phyloP scores from a whole-genome alignment of 2,888 invertebrate species.

The Neria commutata region DNA sequence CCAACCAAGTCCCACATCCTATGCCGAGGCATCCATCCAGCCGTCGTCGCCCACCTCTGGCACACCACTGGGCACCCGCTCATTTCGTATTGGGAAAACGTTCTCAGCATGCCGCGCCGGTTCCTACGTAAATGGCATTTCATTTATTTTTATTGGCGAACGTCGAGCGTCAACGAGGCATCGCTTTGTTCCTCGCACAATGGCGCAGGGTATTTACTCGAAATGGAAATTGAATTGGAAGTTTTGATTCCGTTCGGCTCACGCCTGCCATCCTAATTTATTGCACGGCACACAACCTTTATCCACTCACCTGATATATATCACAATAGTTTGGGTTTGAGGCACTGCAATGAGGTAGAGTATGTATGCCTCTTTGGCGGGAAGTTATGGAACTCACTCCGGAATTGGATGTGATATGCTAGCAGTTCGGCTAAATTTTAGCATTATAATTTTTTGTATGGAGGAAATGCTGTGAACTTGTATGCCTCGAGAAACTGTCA shows the following conservation, averaged over 20 bases:
- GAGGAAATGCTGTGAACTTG: background rate
- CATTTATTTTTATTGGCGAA: conserved; percentile 53
- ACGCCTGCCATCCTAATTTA: conserved; percentile 34
- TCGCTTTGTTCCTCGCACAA: conserved; percentile 33
- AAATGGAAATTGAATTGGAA: conserved; percentile 39
- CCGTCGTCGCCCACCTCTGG: no score
- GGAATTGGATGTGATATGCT: no score
- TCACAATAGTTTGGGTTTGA: no score
- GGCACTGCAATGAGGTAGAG: conserved; percentile 36
- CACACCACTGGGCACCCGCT: no score
- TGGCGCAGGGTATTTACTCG: conserved; percentile 16
- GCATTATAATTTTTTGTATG: conserved; percentile 4
- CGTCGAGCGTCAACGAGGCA: conserved; percentile 44
- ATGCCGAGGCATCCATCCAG: no score
- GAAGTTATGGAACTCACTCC: conserved; percentile 23
- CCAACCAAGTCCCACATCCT: no score
- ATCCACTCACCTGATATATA: no score
- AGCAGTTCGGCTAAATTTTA: conserved; percentile 15
- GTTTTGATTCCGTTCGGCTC: conserved; percentile 34
- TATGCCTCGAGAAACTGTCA: background rate
- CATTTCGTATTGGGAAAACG: background rate
- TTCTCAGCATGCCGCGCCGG: conserved; percentile 3
- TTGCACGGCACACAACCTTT: no score
- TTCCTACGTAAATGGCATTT: conserved; percentile 41
- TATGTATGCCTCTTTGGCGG: conserved; percentile 10